Percentiles rank a stretch among this genome's conserved stretches.
Evolutionary conservation across 2,888 invertebrate species (phyloP).

Genomic region (Antheraea assamensis): DNA sequence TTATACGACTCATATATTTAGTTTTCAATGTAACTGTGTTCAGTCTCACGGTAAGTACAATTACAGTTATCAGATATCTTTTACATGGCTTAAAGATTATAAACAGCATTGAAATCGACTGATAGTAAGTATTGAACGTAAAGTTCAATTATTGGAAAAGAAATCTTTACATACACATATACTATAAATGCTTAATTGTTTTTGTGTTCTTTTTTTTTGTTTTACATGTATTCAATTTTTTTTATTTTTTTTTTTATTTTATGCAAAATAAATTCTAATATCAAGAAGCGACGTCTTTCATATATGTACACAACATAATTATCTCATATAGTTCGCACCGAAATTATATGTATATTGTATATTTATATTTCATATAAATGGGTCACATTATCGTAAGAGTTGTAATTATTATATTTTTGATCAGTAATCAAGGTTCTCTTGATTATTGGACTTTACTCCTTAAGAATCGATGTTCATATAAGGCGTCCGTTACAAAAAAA

Average conservation of each 20-base stretch:
- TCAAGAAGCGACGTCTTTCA: conserved; percentile 8
- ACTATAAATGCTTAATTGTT: background rate
- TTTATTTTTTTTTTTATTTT: background rate
- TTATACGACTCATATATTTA: conserved; percentile 27
- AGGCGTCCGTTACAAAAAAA: too few species aligned
- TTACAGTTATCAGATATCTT: background rate
- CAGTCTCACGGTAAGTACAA: background rate
- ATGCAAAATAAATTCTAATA: conserved; percentile 16
- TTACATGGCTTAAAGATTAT: background rate
- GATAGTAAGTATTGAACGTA: background rate
- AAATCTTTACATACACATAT: too few species aligned
- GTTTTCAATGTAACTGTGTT: conserved; percentile 13
- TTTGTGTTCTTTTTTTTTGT: background rate
- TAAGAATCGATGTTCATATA: too few species aligned
- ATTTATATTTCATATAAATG: too few species aligned
- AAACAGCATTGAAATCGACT: background rate
- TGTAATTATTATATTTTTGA: too few species aligned
- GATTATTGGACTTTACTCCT: too few species aligned
- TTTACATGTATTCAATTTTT: background rate
- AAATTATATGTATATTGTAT: background rate
- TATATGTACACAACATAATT: background rate
- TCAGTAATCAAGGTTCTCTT: too few species aligned
- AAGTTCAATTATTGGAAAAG: too few species aligned
- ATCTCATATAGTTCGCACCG: background rate
- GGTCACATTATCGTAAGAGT: too few species aligned